Conservation (phyloP, 2,888 invertebrate genomes). For the Falcaria lacertinaria region DNA sequence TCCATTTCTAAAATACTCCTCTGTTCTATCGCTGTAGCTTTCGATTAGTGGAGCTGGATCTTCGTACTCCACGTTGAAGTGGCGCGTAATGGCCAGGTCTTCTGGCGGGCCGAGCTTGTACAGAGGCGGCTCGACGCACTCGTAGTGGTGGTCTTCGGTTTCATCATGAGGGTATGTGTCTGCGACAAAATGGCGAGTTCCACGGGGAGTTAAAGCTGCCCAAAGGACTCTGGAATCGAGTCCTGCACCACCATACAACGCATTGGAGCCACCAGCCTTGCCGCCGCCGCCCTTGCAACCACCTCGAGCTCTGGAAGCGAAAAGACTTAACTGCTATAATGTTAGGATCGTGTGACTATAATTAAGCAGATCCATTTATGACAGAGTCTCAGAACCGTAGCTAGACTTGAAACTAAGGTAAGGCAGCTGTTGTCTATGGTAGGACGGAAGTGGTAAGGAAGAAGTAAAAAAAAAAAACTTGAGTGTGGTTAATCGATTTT, state of each 20-base stretch:
- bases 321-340: constrained; percentile 14
- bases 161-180: constrained; percentile 82
- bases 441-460: too few relatives aligned
- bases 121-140: constrained; percentile 82
- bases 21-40: constrained; percentile 81
- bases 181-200: constrained; percentile 88
- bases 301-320: constrained; percentile 57
- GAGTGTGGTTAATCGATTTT: too few relatives aligned
- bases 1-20: constrained; percentile 67
- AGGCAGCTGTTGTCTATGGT: too few relatives aligned
- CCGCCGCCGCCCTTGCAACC: constrained; percentile 79
- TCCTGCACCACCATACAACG: constrained; percentile 70
- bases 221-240: constrained; percentile 86
- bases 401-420: too few relatives aligned
- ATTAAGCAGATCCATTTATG: background rate
- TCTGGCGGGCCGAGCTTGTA: constrained; percentile 73
- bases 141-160: constrained; percentile 84
- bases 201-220: constrained; percentile 91
- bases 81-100: constrained; percentile 82
- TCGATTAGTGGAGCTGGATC: constrained; percentile 88
- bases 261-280: constrained; percentile 69
- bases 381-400: too few relatives aligned
- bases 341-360: constrained; percentile 9
- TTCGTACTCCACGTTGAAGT: constrained; percentile 90
- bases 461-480: too few relatives aligned